Base-by-base conservation (phyloP, 2,888 invertebrate species). In the Calameuta filiformis region DNA sequence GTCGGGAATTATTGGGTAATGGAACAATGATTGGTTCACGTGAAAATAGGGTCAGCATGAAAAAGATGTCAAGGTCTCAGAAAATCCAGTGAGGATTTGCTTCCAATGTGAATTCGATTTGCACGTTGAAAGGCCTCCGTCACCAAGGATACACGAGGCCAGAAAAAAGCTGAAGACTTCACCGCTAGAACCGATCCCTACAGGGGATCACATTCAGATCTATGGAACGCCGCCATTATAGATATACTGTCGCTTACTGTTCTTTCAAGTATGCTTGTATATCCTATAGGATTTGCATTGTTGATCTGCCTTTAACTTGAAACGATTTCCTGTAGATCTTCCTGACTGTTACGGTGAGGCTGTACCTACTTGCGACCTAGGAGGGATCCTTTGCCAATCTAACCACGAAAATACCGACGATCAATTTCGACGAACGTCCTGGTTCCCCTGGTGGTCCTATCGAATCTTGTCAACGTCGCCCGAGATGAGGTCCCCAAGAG, bases 121-220 rank as follows among this genome's bases (percentile, higher is more conserved):
- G 77, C 78, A 81, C 77, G 79, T 79, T 80, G 77, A 76, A 77
- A 77, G 78, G 79, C 68, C 23, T 23, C 23, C 40, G 40, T 56
- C 4, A 56, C 40, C 40, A 56, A 56, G 23, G 40, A 56, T 56
- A 56, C 40, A 23, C 23, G 35, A 9, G 40, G 0, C 23, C 23
- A 23, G 23, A 56, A 9, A 56, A 23, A 56, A 56, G 40, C 40
- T 56, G 40, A 56, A 56, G 40, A 56, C 40, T 56, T 56, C 15
- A 56, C 23, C 15, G 40, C 40, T 56, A 9, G 40, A 56, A 15
- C 40, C 9, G 40, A 23, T 2, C 6, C 15, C 23, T 15, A 56
- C 23, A 9, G 40, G 23, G 40, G 1, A 56, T 56, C 40, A 23
- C 40, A 56, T 56, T 23, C 15, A 56, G 40, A 56, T 23, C 40